Base-by-base conservation (phyloP, 1,140 invertebrate species). In the Helicoverpa armigera region DNA sequence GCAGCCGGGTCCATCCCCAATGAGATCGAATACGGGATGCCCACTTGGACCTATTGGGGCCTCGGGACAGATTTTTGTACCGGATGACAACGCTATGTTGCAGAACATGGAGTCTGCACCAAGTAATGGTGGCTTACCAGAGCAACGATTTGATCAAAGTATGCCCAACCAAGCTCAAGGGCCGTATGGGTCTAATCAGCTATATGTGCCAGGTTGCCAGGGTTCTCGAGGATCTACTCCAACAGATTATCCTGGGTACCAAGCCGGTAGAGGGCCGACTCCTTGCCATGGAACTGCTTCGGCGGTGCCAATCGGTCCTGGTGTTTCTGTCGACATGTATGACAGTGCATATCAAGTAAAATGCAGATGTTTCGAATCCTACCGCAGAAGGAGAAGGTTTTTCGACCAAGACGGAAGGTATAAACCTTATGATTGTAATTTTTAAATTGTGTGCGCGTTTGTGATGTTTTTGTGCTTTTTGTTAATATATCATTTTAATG, bases 341-440 rank as follows among this genome's bases (percentile, higher is more conserved):
- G 61, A 63, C 10, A 13, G 18, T 1, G 18, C 13, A 16, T 63
- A 23, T 29, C 48, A 18, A 14, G 43, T 50, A 1, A 70, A n/a
- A 29, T 70, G 67, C 18, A 70, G 50, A 29, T 70, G 67, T 53
- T 29, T 70, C 16, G 67, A 48, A 7, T 16, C 18, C 10, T 70
- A 23, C 18, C 48, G 50, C 23, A 13, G 48, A 13, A 70, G 48
- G 9, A 12, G 18, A 7, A 29, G 18, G 48, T 16, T 10, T 29
- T 53, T 18, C 18, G 67, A 67, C 9, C 14, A 23, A 1, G 18
- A 16, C 29, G 12, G 5, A 14, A 14, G 48, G 23, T 31, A 53
- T 16, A 65, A 5, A 43, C 31, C 31, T 53, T 11, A 53, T 53
- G 5, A 11, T 29, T 53, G 23, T 70, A 5, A 10, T 54, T 53